phyloP scores from a whole-genome alignment of 2,888 invertebrate species.

The Folsomia manolachei region DNA sequence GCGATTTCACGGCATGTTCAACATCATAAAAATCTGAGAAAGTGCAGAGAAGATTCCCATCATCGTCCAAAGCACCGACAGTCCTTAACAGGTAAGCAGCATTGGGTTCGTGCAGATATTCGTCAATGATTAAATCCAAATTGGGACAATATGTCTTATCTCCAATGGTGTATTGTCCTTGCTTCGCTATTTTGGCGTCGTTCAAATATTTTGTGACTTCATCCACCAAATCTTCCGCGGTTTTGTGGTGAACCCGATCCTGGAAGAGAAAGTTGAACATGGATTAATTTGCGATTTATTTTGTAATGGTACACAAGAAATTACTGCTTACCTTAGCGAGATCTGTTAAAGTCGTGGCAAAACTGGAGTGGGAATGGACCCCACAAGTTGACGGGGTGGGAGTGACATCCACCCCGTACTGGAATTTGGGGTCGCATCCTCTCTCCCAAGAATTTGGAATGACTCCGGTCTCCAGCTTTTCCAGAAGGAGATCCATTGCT shows the following conservation, averaged over 20 bases:
- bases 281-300: too few relatives aligned
- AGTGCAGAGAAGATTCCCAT: neutral
- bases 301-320: too few relatives aligned
- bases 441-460: neutral
- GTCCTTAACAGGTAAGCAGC: neutral
- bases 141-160: neutral
- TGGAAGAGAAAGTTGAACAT: too few relatives aligned
- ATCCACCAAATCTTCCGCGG: neutral
- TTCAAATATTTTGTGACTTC: neutral
- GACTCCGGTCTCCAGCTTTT: neutral
- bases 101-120: constrained; percentile 1
- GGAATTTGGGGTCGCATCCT: neutral
- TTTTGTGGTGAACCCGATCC: neutral
- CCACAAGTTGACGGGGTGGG: neutral
- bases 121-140: neutral
- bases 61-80: neutral
- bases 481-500: neutral
- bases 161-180: neutral
- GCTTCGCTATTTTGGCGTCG: neutral
- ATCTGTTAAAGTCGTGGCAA: too few relatives aligned
- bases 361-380: neutral
- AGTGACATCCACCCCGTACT: neutral
- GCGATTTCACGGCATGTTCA: constrained; percentile 8
- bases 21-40: neutral
- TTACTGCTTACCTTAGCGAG: too few relatives aligned